phyloP scores from a whole-genome alignment of 2,113 vertebrate genomes.

The Anoplopoma fimbria region DNA sequence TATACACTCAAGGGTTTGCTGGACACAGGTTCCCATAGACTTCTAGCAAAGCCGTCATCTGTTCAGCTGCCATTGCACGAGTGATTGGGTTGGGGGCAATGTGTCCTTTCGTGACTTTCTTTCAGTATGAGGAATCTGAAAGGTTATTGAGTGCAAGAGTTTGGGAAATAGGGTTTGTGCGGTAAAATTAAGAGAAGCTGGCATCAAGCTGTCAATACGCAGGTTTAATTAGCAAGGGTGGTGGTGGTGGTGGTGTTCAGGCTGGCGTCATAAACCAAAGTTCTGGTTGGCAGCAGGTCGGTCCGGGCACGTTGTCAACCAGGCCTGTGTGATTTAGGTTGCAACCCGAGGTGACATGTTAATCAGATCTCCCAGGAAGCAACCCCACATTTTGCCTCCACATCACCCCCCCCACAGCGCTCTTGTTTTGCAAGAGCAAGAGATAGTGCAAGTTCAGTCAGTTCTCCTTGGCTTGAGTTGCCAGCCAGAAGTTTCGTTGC shows the following conservation, averaged over 20 bases:
- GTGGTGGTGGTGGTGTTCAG: conserved; percentile 4
- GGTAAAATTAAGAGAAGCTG: conserved; percentile 8
- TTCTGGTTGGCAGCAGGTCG: conserved; percentile 19
- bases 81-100: neutral
- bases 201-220: conserved; percentile 31
- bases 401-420: conserved; percentile 38
- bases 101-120: neutral
- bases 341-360: conserved; percentile 65
- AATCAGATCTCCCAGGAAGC: conserved; percentile 58
- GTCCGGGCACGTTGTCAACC: conserved; percentile 51
- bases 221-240: conserved; percentile 51
- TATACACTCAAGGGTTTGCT: neutral
- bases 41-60: neutral
- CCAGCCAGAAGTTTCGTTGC: conserved; percentile 63
- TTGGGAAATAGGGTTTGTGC: neutral
- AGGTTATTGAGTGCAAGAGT: neutral
- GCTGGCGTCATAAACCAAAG: conserved; percentile 21
- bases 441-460: conserved; percentile 54
- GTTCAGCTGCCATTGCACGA: conserved; percentile 5
- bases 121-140: neutral
- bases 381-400: conserved; percentile 44
- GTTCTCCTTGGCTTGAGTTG: conserved; percentile 70
- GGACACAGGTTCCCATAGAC: conserved; percentile 17
- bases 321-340: conserved; percentile 58
- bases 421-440: conserved; percentile 44